phyloP scores from a whole-genome alignment of 2,113 vertebrate genomes.

The Phaethornis superciliosus region DNA sequence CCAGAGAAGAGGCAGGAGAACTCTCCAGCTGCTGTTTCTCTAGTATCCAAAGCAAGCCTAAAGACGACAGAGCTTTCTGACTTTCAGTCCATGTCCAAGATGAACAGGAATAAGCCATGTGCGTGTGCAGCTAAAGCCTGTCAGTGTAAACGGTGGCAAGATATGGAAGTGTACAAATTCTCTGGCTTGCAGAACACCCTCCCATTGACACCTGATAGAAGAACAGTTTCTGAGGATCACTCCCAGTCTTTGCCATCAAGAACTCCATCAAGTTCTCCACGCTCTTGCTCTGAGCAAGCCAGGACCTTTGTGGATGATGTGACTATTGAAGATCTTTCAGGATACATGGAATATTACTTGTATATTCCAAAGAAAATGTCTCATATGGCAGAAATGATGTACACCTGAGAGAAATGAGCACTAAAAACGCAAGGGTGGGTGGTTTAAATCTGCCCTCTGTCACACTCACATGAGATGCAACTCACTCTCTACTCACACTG shows the following conservation, averaged over 20 bases:
- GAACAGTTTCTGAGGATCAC: conserved; percentile 72
- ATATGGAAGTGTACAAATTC: conserved; percentile 94
- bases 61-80: conserved; percentile 77
- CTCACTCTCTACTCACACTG: conserved; percentile 69
- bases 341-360: conserved; percentile 97
- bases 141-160: conserved; percentile 82
- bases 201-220: conserved; percentile 79
- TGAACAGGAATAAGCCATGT: conserved; percentile 68
- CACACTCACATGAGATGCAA: conserved; percentile 51
- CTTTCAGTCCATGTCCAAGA: conserved; percentile 85
- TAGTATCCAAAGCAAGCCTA: conserved; percentile 50
- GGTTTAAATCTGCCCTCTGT: conserved; percentile 42
- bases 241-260: conserved; percentile 77
- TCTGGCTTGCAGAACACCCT: conserved; percentile 88
- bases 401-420: conserved; percentile 82
- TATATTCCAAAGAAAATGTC: conserved; percentile 99
- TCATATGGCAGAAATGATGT: conserved; percentile 99
- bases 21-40: conserved; percentile 37
- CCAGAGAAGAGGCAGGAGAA: conserved; percentile 38
- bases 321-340: conserved; percentile 97
- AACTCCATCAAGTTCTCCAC: conserved; percentile 88
- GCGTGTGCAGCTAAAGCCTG: conserved; percentile 74
- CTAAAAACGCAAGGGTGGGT: conserved; percentile 12
- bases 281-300: conserved; percentile 96
- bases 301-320: conserved; percentile 93